Base-by-base conservation (phyloP, 2,888 invertebrate species). In the Cosmopolites sordidus region DNA sequence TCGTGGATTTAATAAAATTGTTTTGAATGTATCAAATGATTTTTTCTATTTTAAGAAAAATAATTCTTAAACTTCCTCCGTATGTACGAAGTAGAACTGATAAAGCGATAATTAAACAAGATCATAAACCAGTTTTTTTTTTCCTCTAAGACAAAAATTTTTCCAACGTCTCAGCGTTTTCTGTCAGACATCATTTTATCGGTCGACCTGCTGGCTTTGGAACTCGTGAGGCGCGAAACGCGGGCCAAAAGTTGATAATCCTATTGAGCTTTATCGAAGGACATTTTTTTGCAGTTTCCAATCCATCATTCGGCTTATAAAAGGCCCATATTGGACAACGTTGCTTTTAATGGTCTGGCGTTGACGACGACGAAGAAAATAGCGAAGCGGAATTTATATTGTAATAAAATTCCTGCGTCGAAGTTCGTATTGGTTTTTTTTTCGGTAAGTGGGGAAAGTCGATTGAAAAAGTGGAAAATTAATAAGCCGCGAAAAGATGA, bases 141-240 rank as follows among this genome's bases (percentile, higher is more conserved):
- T 8, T 8, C 22, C 22, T 22, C 22, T 8, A 8, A 22, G 3
- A 8, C 22, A 3, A 8, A 22, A 22, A 22, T 5, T 22, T 22
- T 22, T 22, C 22, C 4, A 22, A 22, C 22, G 22, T 22, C 22
- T 22, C 38, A 53, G 46, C 44, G 50, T 43, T 52, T 49, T 45
- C 54, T 54, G 58, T 58, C 58, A 38, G 48, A 45, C 37, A 38
- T 45, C 37, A 38, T 45, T 45, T 37, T 12, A 14, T 38, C 12
- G 11, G 45, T 15, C 38, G 45, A 45, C 47, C 47, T 27, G 38
- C 47, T 27, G 39, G 29, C 47, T 47, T 33, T 16, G 39, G 40
- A 47, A 39, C 39, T 29, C 16, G 16, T 47, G 47, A 39, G 38
- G 39, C 40, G 38, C 39, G 47, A 39, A 47, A 38, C 39, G 12